Conservation (phyloP, 2,888 invertebrate genomes). For the Spicauda simplicius region DNA sequence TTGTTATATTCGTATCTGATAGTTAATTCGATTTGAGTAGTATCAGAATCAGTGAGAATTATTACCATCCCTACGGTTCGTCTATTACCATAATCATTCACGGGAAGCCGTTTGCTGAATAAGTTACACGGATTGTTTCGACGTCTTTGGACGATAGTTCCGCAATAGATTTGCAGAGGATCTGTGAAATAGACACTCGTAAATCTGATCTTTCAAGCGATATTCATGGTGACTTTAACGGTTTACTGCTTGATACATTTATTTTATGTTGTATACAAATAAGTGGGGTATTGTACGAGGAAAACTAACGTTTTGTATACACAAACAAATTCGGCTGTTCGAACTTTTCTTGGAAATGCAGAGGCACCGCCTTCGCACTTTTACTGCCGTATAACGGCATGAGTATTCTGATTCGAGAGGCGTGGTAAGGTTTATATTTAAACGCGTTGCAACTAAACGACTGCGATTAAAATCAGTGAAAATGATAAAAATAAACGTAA, state of each 20-base stretch:
- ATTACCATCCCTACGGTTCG: conserved; percentile 8
- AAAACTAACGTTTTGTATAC: no score
- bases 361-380: no score
- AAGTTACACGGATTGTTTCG: conserved; percentile 16
- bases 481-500: no score
- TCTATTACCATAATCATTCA: conserved; percentile 21
- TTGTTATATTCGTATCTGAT: neutral
- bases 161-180: neutral
- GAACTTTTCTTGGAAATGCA: no score
- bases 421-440: no score
- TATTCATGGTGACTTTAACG: neutral
- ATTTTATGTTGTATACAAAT: neutral
- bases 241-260: neutral
- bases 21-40: conserved; percentile 1
- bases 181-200: conserved; percentile 2
- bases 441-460: no score
- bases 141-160: neutral
- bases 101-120: conserved; percentile 10
- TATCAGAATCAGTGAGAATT: conserved; percentile 6
- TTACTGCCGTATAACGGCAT: no score
- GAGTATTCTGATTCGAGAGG: no score
- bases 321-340: no score
- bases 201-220: neutral
- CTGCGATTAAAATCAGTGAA: no score
- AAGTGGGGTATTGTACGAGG: neutral